Conservation (phyloP, 2,888 invertebrate species). For the Metacarcinus magister region DNA sequence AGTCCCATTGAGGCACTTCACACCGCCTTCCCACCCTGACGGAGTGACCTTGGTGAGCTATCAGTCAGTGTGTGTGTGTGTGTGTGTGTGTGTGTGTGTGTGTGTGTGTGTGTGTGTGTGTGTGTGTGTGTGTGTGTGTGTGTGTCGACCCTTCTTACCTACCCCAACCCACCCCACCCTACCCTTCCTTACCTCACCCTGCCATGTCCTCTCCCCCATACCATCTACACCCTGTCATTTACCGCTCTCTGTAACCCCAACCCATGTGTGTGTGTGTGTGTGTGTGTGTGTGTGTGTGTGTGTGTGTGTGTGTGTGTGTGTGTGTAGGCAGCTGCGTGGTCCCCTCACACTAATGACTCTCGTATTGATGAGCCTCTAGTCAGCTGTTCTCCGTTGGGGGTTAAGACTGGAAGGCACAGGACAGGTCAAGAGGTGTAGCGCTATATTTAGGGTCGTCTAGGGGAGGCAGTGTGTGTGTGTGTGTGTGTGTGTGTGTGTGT, state of each 20-base stretch:
- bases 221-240: background rate
- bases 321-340: background rate
- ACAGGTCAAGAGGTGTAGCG: background rate
- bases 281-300: slow-evolving; percentile 30
- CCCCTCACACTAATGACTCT: slow-evolving; percentile 32
- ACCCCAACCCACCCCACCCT: background rate
- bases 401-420: background rate
- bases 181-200: background rate
- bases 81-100: too few relatives aligned
- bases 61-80: background rate
- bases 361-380: slow-evolving; percentile 27
- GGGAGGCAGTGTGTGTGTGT: background rate
- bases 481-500: background rate
- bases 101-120: too few relatives aligned
- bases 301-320: slow-evolving; percentile 4
- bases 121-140: too few relatives aligned
- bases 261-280: too few relatives aligned
- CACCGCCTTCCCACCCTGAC: background rate
- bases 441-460: background rate
- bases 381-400: slow-evolving; percentile 5
- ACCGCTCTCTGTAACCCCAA: background rate
- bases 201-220: background rate
- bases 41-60: background rate
- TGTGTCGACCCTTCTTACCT: background rate
- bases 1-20: slow-evolving; percentile 41